A percentile compares a stretch with the other conserved stretches of the same genome.
These are phyloP conservation scores for Caracal caracal DNA, from an alignment of 2,113 vertebrate genomes.

Conservation along the genomic window DNA sequence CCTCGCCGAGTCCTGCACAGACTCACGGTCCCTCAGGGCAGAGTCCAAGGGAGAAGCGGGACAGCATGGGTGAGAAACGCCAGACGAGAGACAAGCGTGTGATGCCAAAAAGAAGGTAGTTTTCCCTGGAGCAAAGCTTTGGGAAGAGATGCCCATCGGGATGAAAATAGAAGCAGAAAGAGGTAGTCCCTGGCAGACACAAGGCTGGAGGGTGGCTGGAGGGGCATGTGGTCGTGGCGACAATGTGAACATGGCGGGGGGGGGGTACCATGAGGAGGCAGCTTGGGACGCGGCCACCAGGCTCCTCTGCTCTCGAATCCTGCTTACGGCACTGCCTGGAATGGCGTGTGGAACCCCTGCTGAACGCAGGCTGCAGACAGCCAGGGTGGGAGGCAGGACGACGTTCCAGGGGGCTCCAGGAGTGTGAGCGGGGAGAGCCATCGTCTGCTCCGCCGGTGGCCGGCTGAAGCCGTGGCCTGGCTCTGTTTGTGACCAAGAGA, in stretches of 20 bases:
- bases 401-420: fast-evolving
- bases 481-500: neutral
- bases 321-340: fast-evolving
- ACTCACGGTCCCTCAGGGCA: fast-evolving
- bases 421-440: fast-evolving
- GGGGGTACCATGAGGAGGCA: neutral
- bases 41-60: fast-evolving
- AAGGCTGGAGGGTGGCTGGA: neutral
- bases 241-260: fast-evolving
- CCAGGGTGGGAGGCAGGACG: fast-evolving
- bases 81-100: fast-evolving
- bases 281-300: fast-evolving
- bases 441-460: fast-evolving
- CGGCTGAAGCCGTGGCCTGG: fast-evolving
- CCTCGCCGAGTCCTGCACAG: neutral
- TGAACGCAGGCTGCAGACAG: fast-evolving
- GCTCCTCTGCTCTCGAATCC: neutral
- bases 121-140: neutral
- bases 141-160: neutral
- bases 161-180: fast-evolving
- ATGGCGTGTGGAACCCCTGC: fast-evolving
- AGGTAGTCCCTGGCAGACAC: too few relatives aligned
- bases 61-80: fast-evolving
- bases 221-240: fast-evolving
- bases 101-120: fast-evolving